A percentile compares a stretch with the other conserved stretches of the same genome.
Conservation (phyloP, 2,797 vertebrate genomes). For the Chaunax sp. region DNA sequence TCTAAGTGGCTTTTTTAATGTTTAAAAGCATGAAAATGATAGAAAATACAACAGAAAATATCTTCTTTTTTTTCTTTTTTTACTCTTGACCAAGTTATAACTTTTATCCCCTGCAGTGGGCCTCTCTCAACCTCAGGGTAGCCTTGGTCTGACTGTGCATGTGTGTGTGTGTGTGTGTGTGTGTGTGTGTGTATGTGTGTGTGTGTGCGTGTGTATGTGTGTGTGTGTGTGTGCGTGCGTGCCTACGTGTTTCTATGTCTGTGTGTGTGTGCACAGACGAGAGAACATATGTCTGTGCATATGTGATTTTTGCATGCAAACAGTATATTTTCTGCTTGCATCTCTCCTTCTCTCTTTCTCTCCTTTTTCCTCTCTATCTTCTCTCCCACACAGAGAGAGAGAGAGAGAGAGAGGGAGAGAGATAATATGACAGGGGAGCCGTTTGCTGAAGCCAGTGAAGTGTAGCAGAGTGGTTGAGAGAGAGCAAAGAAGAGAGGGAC, state of each 20-base stretch:
- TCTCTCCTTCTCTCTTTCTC: slow-evolving; percentile 10
- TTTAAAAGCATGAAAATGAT: too few species aligned
- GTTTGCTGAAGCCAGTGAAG: slow-evolving; percentile 79
- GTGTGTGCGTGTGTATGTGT: slow-evolving; percentile 1
- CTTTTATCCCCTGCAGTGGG: slow-evolving; percentile 29
- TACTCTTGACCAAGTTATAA: slow-evolving; percentile 3
- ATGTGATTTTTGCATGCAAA: slow-evolving; percentile 28
- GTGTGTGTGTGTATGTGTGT: too few species aligned
- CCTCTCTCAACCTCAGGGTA: slow-evolving; percentile 35
- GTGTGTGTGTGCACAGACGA: slow-evolving; percentile 3
- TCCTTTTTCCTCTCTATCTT: background rate
- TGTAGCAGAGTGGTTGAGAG: slow-evolving; percentile 73
- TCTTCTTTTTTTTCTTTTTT: background rate
- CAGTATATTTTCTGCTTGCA: slow-evolving; percentile 21
- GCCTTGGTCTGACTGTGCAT: slow-evolving; percentile 1
- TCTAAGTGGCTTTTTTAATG: too few species aligned
- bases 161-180: too few species aligned
- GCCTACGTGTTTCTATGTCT: slow-evolving; percentile 1
- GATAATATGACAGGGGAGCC: slow-evolving; percentile 71
- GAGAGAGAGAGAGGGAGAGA: background rate
- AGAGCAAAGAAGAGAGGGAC: slow-evolving; percentile 28
- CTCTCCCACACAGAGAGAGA: background rate
- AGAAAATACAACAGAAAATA: too few species aligned
- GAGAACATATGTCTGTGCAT: slow-evolving; percentile 8
- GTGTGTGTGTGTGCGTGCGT: slow-evolving; percentile 27